Evolutionary conservation across 2,888 invertebrate species (phyloP), one percentile per base, ranked within the genome.

Genomic region (Hanleya hanleyi): DNA sequence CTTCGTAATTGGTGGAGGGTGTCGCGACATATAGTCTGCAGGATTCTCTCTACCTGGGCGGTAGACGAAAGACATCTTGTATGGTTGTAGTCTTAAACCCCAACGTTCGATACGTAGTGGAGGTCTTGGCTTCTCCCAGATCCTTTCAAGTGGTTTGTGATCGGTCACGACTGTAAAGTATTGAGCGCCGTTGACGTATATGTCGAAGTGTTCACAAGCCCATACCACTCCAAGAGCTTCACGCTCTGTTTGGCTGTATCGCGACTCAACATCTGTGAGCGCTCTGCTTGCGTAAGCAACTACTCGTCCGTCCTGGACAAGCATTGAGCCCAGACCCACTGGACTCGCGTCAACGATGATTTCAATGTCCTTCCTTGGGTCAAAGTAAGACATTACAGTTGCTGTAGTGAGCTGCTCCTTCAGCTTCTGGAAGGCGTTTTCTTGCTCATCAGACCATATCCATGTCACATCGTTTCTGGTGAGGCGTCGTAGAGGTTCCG

Each of bases 191-290:
- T 70, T 33, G 0, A 86, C 66, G 57, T 82, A 84, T 50, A 78
- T 64, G 37, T 80, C 70, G 26, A 66, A 84, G 51, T 82, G 79
- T 71, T 82, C 81, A 67, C 75, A 78, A 18, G 78, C 79, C 84
- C 80, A 81, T 26, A 79, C 76, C 15, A 84, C 67, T 1, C 75
- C 79, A 32, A 82, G 67, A 1, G 77, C 71, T 67, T 85, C 81
- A 9, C 77, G 68, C 67, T 82, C 81, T 35, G 77, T 77, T 64
- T 79, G 79, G 33, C 78, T 72, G 70, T 84, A 84, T 1, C 79
- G 67, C 12, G 64, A 71, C 71, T 75, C 78, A 6, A 73, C 67
- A 29, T 71, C 69, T 9, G 75, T 72, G 12, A 80, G 49, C 0
- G 75, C 64, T 47, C 77, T 47, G 61, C 81, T 81, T 6, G 73